Percentiles rank a stretch among this genome's conserved stretches.
Conservation (phyloP, 1,140 invertebrate genomes). For the Semibalanus balanoides region DNA sequence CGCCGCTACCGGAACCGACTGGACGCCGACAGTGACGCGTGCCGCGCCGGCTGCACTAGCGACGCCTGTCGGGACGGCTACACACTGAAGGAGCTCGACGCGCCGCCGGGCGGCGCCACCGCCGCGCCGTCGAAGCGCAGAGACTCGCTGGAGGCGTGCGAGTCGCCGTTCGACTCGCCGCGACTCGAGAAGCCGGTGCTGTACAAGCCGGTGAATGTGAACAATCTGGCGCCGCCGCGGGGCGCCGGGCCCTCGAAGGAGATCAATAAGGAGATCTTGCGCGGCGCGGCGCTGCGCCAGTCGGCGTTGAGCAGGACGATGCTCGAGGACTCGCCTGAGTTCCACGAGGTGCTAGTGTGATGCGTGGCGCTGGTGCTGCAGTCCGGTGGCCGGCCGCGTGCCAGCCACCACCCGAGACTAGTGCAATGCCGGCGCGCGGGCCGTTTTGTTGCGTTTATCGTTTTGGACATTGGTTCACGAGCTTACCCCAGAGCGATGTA, state of each 20-base stretch:
- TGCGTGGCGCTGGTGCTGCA: too few species aligned
- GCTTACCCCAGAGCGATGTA: not conserved
- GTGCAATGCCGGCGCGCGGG: not conserved
- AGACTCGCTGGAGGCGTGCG: not conserved
- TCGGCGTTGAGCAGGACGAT: not conserved
- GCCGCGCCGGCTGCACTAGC: not conserved
- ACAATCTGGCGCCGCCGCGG: slow-evolving; percentile 6
- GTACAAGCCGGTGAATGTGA: slow-evolving; percentile 9
- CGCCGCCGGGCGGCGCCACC: slow-evolving; percentile 9
- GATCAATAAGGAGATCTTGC: not conserved
- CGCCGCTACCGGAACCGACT: slow-evolving; percentile 37
- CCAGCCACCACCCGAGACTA: not conserved
- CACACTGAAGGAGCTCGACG: slow-evolving; percentile 8
- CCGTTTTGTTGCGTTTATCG: not conserved
- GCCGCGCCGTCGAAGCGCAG: not conserved
- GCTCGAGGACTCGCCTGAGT: not conserved
- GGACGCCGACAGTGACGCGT: slow-evolving; percentile 15
- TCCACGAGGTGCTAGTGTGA: not conserved
- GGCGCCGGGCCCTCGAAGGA: not conserved
- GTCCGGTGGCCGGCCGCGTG: too few species aligned
- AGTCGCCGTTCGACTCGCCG: not conserved
- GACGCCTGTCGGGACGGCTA: slow-evolving; percentile 1
- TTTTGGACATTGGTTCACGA: not conserved
- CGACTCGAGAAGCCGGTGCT: not conserved
- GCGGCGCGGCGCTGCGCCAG: not conserved